Evolutionary conservation across 2,888 invertebrate genomes (phyloP), one percentile per base, ranked within the genome.

Genomic region (Fragum fragum): DNA sequence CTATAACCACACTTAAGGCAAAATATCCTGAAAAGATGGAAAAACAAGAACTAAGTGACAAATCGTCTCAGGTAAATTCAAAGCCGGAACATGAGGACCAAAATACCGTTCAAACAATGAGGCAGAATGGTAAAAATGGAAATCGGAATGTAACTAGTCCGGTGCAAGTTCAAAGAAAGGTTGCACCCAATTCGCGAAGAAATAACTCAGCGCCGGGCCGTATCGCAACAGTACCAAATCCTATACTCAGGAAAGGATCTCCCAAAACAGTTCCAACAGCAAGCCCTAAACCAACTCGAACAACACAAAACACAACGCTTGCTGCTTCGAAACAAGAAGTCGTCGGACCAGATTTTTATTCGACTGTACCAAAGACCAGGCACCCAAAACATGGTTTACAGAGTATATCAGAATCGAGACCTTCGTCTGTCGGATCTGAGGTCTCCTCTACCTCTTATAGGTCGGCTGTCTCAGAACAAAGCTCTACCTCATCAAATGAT

Each of bases 201-300:
- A 91, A 90, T 76, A 91, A 91, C 75, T 92, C 92, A 1, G 91
- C 92, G 29, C 92, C 92, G 1, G 91, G 90, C 0, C 82, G 90
- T 47, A 92, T 92, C 53, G 92, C 91, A 7, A 91, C 92, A 0
- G 90, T 91, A 7, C 92, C 92, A 3, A 88, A 90, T 23, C 91
- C 91, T 55, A 63, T 72, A 18, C 69, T 75, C n/a, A 66, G 63
- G 39, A 81, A 73, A 61, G 47, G 36, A 1, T 83, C 77, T 47
- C 77, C 79, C 7, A 69, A 82, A 59, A 77, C 70, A 28, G 71
- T 76, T 23, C 66, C 63, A 9, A n/a, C 29, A 1, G 74, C 47
- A 9, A 52, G 66, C 6, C 70, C 42, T 29, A 81, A 87, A 74
- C 76, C 52, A 32, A 78, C 76, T 2, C 52, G 80, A 3, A 29